Evolutionary conservation across 2,113 vertebrate species (phyloP).

Genomic region (Lamprotornis superbus): DNA sequence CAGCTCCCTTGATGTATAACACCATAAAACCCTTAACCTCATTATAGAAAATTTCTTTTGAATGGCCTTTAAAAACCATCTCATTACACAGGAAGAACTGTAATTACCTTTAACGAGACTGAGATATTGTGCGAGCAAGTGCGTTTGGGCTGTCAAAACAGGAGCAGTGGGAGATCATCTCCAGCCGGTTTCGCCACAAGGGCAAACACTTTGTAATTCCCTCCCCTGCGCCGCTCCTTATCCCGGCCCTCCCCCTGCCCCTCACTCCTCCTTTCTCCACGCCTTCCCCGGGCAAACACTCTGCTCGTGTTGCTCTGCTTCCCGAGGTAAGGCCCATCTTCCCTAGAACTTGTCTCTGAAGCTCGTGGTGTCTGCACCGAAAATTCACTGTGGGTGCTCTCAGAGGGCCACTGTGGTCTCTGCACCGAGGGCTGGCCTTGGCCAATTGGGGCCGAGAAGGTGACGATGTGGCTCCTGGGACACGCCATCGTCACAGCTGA

Average conservation of each 20-base stretch:
- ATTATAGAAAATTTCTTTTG: conserved; percentile 78
- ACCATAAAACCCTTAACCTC: conserved; percentile 78
- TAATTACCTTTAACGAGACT: conserved; percentile 74
- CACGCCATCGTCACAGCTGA: background rate
- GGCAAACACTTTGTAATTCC: conserved; percentile 1
- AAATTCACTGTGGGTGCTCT: rapidly evolving
- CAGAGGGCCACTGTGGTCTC: background rate
- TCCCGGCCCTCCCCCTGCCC: background rate
- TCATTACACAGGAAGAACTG: conserved; percentile 76
- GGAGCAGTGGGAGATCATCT: conserved; percentile 11
- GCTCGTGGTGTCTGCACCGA: background rate
- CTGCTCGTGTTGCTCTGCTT: background rate
- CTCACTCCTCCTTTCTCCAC: background rate
- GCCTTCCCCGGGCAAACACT: background rate
- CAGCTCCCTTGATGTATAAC: conserved; percentile 72
- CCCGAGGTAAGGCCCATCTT: rapidly evolving
- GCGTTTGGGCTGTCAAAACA: conserved; percentile 57
- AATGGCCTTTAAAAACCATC: conserved; percentile 81
- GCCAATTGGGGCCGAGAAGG: background rate
- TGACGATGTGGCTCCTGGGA: background rate
- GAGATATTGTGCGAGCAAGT: conserved; percentile 65
- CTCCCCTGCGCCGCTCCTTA: background rate
- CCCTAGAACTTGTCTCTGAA: rapidly evolving
- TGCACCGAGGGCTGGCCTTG: background rate
- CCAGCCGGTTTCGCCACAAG: background rate